phyloP scores from a whole-genome alignment of 2,797 vertebrate genomes.

The Rhinella marina region DNA sequence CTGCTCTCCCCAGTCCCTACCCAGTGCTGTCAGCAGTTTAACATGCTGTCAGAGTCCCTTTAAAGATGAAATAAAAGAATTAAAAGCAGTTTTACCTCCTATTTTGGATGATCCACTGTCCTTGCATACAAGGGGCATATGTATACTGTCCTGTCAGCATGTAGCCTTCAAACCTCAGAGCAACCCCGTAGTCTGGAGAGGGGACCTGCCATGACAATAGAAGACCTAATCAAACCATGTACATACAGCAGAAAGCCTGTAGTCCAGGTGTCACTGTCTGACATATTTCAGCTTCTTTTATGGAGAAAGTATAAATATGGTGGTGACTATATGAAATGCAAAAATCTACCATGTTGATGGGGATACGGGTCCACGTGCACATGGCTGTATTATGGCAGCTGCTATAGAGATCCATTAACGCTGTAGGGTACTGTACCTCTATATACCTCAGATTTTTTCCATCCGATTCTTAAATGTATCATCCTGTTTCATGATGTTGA shows the following conservation, averaged over 20 bases:
- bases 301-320: not conserved
- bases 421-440: too few relatives aligned
- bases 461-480: too few relatives aligned
- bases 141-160: slow-evolving; percentile 82
- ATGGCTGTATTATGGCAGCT: not conserved
- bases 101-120: slow-evolving; percentile 90
- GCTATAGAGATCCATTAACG: not conserved
- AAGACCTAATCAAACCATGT: not conserved
- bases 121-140: slow-evolving; percentile 84
- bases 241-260: not conserved
- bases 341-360: not conserved
- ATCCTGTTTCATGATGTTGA: too few relatives aligned
- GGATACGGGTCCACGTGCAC: not conserved
- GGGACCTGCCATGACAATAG: slow-evolving; percentile 78
- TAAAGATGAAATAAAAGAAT: not conserved
- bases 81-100: slow-evolving; percentile 75
- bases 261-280: not conserved
- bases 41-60: too few relatives aligned
- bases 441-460: too few relatives aligned
- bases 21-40: too few relatives aligned
- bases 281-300: not conserved
- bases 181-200: slow-evolving; percentile 78
- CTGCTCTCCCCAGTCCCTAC: too few relatives aligned
- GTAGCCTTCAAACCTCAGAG: slow-evolving; percentile 89
- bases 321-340: not conserved